These are phyloP conservation scores for Thalassophryne amazonica DNA, from an alignment of 2,797 vertebrate genomes.

Conservation along the genomic window DNA sequence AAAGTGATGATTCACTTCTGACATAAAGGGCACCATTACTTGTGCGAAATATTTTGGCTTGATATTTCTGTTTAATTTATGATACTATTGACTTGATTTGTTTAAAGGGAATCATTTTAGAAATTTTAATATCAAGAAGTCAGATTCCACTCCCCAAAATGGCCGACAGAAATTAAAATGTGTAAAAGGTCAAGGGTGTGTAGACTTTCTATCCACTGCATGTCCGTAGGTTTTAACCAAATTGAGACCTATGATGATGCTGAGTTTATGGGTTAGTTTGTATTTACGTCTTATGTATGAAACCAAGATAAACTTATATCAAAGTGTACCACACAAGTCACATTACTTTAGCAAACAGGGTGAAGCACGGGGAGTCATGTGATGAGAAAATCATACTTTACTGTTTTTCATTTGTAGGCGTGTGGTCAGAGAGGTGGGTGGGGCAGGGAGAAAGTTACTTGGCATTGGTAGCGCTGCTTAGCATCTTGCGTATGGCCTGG, in stretches of 20 bases:
- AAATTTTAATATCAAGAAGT: no score
- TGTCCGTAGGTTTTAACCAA: no score
- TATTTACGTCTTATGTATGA: conserved; percentile 33
- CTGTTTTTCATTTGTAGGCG: conserved; percentile 26
- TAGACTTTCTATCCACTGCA: no score
- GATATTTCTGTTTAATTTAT: no score
- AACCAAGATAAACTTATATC: conserved; percentile 52
- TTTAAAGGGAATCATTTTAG: no score
- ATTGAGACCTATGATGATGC: conserved; percentile 6
- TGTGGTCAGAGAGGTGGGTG: conserved; percentile 26
- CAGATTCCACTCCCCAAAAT: no score
- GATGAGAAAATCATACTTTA: conserved; percentile 45
- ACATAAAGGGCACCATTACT: no score
- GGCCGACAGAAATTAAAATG: no score
- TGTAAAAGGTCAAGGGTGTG: no score
- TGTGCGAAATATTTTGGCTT: no score
- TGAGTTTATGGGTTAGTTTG: conserved; percentile 15
- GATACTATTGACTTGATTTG: no score
- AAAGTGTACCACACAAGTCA: conserved; percentile 70
- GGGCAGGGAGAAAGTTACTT: conserved; percentile 60
- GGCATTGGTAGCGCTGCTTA: conserved; percentile 71
- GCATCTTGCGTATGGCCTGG: conserved; percentile 73
- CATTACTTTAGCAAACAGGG: conserved; percentile 60
- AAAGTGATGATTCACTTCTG: no score
- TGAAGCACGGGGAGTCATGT: conserved; percentile 41